Conservation (phyloP, 2,797 vertebrate genomes). For the Threskiornis aethiopicus region DNA sequence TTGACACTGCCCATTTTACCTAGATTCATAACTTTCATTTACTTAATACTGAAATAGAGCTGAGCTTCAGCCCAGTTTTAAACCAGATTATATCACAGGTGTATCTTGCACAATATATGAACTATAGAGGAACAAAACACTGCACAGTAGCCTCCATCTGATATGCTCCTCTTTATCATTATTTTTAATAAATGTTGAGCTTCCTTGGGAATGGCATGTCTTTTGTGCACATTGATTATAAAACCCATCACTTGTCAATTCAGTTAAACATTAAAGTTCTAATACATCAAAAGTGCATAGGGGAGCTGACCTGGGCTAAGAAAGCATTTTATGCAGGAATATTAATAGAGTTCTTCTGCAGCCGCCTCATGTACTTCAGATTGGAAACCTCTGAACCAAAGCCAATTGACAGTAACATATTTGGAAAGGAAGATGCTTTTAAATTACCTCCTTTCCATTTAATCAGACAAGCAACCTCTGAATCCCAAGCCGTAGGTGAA, state of each 20-base stretch:
- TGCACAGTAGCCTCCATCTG: neutral
- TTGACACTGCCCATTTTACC: constrained; percentile 34
- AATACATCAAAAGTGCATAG: constrained; percentile 60
- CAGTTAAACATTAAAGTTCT: constrained; percentile 50
- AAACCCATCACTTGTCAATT: constrained; percentile 56
- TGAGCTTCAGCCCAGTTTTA: neutral
- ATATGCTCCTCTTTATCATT: neutral
- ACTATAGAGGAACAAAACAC: neutral
- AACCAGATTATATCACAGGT: neutral
- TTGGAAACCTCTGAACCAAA: constrained; percentile 65
- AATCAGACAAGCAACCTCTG: constrained; percentile 68
- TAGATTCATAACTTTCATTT: constrained; percentile 42
- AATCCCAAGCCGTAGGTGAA: constrained; percentile 66
- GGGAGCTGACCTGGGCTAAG: constrained; percentile 61
- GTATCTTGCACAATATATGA: neutral
- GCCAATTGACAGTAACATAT: constrained; percentile 66
- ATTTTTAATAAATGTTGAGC: constrained; percentile 36
- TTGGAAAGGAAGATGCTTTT: constrained; percentile 67
- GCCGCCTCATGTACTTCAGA: constrained; percentile 57
- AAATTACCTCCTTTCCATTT: constrained; percentile 70
- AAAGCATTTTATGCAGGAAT: constrained; percentile 57
- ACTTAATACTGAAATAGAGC: constrained; percentile 1
- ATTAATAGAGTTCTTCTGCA: constrained; percentile 59
- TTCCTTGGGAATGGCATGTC: constrained; percentile 17
- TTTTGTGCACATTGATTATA: constrained; percentile 49